Base-by-base conservation (phyloP, 2,113 vertebrate genomes). In the Otus sunia region DNA sequence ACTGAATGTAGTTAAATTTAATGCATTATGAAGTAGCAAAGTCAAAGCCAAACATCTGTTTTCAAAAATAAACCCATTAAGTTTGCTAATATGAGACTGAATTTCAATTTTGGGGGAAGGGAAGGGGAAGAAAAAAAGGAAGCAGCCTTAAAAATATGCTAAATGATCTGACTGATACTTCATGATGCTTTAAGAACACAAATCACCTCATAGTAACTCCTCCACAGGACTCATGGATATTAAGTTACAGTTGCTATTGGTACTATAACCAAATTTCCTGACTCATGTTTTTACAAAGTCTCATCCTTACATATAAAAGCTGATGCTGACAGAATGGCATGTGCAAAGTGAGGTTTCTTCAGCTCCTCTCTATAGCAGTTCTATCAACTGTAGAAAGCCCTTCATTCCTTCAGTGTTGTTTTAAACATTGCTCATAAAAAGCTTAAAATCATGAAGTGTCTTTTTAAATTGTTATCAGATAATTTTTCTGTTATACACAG, bases 221-320 rank as follows among this genome's bases (percentile, higher is more conserved):
- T 60, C 92, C 83, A 81, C 34, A 3, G 63, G 56, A 73, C 53
- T 63, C 53, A 9, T 56, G 55, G 43, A 52, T 77, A 90, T 88
- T 71, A 84, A 93, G 36, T 91, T 93, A 81, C 83, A 87, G 88
- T 41, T 89, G 69, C 36, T 91, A 15, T 37, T 75, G 88, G 76
- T 72, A 60, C 43, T 39, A 74, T 34, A 92, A 81, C 73, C 15
- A 11, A 64, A 96, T 94, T 91, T 94, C 94, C 80, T 92, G 84
- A 87, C 75, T 95, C 60, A 60, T 93, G 92, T 94, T 96, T 96
- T 73, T 73, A 67, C 66, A 80, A 69, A 49, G 80, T 81, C 86
- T 96, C 76, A 84, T 92, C 94, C 82, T 78, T 30, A 56, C 55
- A 13, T 4, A 53, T 16, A 75, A 81, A 72, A 86, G 63, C 76